Evolutionary conservation across 2,113 vertebrate species (phyloP), one percentile per base, ranked within the genome.

Genomic region (Coryphaenoides rupestris): DNA sequence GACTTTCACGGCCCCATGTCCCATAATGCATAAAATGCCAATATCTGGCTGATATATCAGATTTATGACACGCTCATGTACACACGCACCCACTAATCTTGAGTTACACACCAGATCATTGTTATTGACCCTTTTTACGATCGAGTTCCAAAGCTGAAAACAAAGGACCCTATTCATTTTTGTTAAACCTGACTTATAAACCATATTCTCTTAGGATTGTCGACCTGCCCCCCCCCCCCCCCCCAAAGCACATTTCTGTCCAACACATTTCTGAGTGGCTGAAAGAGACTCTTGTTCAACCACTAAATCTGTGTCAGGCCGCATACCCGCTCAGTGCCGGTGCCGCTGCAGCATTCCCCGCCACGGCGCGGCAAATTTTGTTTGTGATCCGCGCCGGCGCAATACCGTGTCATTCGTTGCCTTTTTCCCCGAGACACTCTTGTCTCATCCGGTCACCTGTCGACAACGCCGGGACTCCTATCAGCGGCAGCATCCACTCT

Each of bases 51-150:
- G n/a, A n/a, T n/a, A n/a, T n/a, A n/a, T n/a, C n/a, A n/a, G n/a
- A n/a, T 80, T 76, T 79, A 73, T 69, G 60, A 13, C 46, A 64
- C 64, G 70, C 62, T 70, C 57, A 56, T 62, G 66, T 71, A 63
- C 76, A 60, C 62, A 40, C 33, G 12, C 5, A 40, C 33, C 5
- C 33, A 40, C 33, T n/a, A n/a, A 10, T 5, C 5, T 10, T 40
- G 7, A 40, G 7, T 40, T 4, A 10, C 33, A 10, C 33, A 58
- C 50, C 21, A 65, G 60, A 58, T 40, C 2, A 40, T 7, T 40
- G 33, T 40, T 7, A 2, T 7, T 12, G 0, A 26, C 3, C 24
- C 24, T 16, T 21, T 17, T 13, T 56, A 12, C 65, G 40, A 24
- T 49, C 3, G 53, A 50, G 55, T 69, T 70, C 60, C 63, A 68